Evolutionary conservation across 2,113 vertebrate species (phyloP).

Genomic region (Tretioscincus oriximinensis): DNA sequence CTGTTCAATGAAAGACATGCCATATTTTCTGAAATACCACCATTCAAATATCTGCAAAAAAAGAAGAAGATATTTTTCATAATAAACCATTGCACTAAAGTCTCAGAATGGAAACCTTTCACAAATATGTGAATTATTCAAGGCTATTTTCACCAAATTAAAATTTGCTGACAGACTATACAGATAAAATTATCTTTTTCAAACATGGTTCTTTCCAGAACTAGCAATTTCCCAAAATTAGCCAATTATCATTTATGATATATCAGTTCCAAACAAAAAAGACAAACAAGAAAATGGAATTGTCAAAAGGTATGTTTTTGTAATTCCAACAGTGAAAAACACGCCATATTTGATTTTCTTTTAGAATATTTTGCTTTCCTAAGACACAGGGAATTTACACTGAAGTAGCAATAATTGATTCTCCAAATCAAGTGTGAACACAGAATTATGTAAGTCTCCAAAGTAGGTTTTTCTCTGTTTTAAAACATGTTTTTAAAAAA

Average conservation of each 20-base stretch:
- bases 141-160: not conserved
- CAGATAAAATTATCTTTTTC: not conserved
- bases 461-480: not conserved
- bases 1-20: conserved; percentile 97
- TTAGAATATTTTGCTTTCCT: not conserved
- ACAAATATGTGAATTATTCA: not conserved
- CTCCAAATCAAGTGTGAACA: not conserved
- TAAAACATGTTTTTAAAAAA: not conserved
- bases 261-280: too few species aligned
- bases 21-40: conserved; percentile 98
- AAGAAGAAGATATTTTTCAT: conserved; percentile 36
- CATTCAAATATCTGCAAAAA: conserved; percentile 92
- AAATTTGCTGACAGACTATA: conserved; percentile 12
- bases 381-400: not conserved
- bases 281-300: too few species aligned
- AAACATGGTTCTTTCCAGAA: not conserved
- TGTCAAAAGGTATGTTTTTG: too few species aligned
- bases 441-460: not conserved
- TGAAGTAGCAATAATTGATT: not conserved
- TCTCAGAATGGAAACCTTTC: not conserved
- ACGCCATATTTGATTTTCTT: not conserved
- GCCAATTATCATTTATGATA: not conserved
- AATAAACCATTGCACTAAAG: not conserved
- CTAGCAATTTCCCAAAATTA: not conserved
- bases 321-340: not conserved